Conservation (phyloP, 2,888 invertebrate species). For the Acronicta aceris region DNA sequence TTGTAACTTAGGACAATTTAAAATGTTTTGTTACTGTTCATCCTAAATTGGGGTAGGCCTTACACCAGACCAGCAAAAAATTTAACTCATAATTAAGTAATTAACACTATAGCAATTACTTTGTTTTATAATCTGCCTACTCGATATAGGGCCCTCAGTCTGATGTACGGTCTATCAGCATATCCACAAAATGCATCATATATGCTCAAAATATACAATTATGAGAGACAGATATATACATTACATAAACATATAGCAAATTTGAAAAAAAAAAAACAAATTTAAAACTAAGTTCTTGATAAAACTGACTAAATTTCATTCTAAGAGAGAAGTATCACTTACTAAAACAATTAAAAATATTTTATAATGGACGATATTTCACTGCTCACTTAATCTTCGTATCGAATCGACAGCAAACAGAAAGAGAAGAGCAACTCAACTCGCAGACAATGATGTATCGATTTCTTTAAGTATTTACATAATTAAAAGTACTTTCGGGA, state of each 20-base stretch:
- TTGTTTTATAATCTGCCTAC: slow-evolving; percentile 3
- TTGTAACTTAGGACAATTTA: slow-evolving; percentile 29
- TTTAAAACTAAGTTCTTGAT: neutral
- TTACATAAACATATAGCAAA: neutral
- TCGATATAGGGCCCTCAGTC: slow-evolving; percentile 11
- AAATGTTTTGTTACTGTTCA: slow-evolving; percentile 45
- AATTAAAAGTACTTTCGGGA: too few relatives aligned
- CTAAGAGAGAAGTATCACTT: too few relatives aligned
- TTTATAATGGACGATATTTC: too few relatives aligned
- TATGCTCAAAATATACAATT: slow-evolving; percentile 46
- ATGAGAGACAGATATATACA: slow-evolving; percentile 6
- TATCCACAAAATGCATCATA: slow-evolving; percentile 36
- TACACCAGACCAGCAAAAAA: slow-evolving; percentile 22
- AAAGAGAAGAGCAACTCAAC: too few relatives aligned
- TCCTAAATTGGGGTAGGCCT: slow-evolving; percentile 32
- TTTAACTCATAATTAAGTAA: slow-evolving; percentile 1
- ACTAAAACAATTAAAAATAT: too few relatives aligned
- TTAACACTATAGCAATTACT: neutral
- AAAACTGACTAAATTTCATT: neutral
- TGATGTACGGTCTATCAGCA: slow-evolving; percentile 35
- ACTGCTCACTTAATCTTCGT: too few relatives aligned
- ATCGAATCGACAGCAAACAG: too few relatives aligned
- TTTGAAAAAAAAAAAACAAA: neutral
- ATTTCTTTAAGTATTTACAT: too few relatives aligned
- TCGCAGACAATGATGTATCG: too few relatives aligned